phyloP scores from a whole-genome alignment of 1,140 invertebrate species.

The Physella acuta region DNA sequence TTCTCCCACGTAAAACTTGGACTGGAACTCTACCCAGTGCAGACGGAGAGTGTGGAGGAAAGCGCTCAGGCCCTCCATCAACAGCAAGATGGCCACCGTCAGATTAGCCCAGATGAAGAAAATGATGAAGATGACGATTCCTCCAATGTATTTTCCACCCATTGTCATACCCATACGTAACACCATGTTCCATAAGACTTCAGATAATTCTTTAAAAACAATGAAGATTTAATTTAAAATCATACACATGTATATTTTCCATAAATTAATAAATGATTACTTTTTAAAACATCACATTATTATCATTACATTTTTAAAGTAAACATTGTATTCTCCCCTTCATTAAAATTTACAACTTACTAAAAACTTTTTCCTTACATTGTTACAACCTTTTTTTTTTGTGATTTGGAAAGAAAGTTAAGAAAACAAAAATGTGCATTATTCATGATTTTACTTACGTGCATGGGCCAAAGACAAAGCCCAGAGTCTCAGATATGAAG shows the following conservation, averaged over 20 bases:
- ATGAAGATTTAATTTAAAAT: not conserved
- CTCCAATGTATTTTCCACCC: constrained; percentile 66
- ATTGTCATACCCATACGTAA: constrained; percentile 70
- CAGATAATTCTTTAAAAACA: constrained; percentile 79
- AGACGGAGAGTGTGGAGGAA: constrained; percentile 96
- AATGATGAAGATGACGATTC: constrained; percentile 71
- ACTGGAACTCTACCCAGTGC: constrained; percentile 99
- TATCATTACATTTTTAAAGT: too few species aligned
- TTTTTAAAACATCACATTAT: too few species aligned
- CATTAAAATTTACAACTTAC: too few species aligned
- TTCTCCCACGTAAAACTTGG: constrained; percentile 91
- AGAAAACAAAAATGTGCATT: too few species aligned
- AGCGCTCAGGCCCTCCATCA: constrained; percentile 97
- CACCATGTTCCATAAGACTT: constrained; percentile 97
- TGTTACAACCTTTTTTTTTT: too few species aligned
- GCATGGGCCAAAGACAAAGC: constrained; percentile 92
- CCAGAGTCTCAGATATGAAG: constrained; percentile 94
- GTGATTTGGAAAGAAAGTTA: too few species aligned
- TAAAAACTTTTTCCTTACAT: too few species aligned
- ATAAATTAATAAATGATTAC: too few species aligned
- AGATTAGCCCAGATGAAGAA: constrained; percentile 86
- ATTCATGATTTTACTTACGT: constrained; percentile 68
- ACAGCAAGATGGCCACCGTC: constrained; percentile 83
- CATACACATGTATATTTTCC: too few species aligned
- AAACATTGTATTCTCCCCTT: too few species aligned